These are phyloP conservation scores for Heliconius melpomene DNA, from an alignment of 1,140 invertebrate species.

Conservation along the genomic window DNA sequence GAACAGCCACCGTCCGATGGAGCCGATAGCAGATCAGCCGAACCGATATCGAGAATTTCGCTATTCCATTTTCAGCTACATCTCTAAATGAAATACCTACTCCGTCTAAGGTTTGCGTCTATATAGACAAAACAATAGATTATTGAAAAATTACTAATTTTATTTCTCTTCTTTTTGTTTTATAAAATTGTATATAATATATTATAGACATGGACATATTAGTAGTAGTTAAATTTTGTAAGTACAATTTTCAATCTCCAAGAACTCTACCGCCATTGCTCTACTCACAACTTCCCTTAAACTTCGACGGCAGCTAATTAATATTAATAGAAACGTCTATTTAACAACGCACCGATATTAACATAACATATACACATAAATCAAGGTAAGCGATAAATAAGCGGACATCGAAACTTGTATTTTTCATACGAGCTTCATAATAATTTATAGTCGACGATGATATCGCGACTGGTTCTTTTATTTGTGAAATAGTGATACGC, in stretches of 20 bases:
- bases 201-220: not conserved
- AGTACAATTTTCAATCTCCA: not conserved
- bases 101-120: slow-evolving; percentile 28
- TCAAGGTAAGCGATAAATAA: slow-evolving; percentile 77
- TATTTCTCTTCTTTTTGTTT: not conserved
- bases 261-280: not conserved
- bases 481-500: slow-evolving; percentile 80
- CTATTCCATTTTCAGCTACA: slow-evolving; percentile 45
- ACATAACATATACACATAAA: slow-evolving; percentile 73
- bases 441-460: slow-evolving; percentile 80
- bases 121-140: not conserved
- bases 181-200: not conserved
- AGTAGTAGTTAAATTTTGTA: not conserved
- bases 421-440: slow-evolving; percentile 78
- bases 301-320: slow-evolving; percentile 56
- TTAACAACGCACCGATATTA: slow-evolving; percentile 60
- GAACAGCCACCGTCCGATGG: slow-evolving; percentile 72
- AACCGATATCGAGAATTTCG: slow-evolving; percentile 58
- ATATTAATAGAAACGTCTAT: slow-evolving; percentile 64
- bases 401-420: slow-evolving; percentile 74
- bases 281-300: slow-evolving; percentile 20
- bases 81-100: slow-evolving; percentile 40
- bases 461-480: slow-evolving; percentile 80
- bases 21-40: slow-evolving; percentile 69
- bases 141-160: not conserved